Conservation (phyloP, 2,888 invertebrate species). For the Elegia similella region DNA sequence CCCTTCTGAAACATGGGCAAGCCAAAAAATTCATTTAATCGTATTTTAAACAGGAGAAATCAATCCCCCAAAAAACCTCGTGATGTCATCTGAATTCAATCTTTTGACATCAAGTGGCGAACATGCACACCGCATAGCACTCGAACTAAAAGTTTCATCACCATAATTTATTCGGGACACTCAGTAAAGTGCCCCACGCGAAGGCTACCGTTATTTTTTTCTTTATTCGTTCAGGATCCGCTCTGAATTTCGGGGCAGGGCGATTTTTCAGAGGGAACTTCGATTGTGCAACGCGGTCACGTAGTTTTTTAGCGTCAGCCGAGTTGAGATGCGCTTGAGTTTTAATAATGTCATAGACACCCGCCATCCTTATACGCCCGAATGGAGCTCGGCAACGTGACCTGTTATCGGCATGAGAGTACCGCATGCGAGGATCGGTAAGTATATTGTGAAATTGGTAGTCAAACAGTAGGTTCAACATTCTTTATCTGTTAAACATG, state of each 20-base stretch:
- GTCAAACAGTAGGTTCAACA: background rate
- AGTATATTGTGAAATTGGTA: background rate
- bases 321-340: slow-evolving; percentile 69
- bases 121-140: slow-evolving; percentile 45
- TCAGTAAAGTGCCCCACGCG: slow-evolving; percentile 53
- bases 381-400: slow-evolving; percentile 26
- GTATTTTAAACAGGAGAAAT: background rate
- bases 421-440: background rate
- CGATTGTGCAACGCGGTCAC: slow-evolving; percentile 70
- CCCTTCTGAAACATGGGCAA: no score
- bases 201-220: slow-evolving; percentile 60
- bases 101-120: slow-evolving; percentile 39
- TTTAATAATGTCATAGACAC: slow-evolving; percentile 72
- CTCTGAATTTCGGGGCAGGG: slow-evolving; percentile 53
- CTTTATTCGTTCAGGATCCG: slow-evolving; percentile 61
- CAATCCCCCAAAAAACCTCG: background rate
- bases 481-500: background rate
- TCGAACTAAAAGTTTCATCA: slow-evolving; percentile 70
- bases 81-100: background rate
- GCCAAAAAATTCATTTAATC: no score
- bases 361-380: slow-evolving; percentile 35
- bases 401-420: slow-evolving; percentile 18
- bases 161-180: slow-evolving; percentile 75
- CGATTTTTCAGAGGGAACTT: slow-evolving; percentile 60
- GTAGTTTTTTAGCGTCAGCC: slow-evolving; percentile 71